These are phyloP conservation scores for Hoplodrina blanda DNA, from an alignment of 2,888 invertebrate species.

Conservation along the genomic window DNA sequence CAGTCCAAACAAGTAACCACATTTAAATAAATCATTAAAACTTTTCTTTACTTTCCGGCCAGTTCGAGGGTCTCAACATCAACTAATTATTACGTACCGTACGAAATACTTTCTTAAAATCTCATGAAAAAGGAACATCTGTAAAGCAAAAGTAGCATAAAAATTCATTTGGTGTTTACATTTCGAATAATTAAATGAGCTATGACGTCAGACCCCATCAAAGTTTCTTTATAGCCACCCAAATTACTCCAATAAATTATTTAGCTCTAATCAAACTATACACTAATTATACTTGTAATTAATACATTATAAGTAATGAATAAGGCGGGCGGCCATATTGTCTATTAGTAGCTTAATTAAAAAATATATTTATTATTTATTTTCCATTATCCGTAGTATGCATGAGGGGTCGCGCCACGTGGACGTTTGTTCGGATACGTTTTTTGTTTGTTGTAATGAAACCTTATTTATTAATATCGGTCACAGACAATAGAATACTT, in stretches of 20 bases:
- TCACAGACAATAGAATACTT: not conserved
- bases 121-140: not conserved
- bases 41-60: not conserved
- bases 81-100: not conserved
- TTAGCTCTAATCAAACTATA: slow-evolving; percentile 72
- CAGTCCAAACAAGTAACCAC: not conserved
- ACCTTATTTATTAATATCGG: slow-evolving; percentile 11
- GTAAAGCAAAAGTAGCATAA: not conserved
- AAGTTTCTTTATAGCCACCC: slow-evolving; percentile 69
- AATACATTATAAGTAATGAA: slow-evolving; percentile 68
- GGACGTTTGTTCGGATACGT: slow-evolving; percentile 15
- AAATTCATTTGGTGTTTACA: slow-evolving; percentile 30
- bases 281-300: slow-evolving; percentile 71
- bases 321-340: slow-evolving; percentile 60
- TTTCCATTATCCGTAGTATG: slow-evolving; percentile 55
- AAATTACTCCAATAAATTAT: slow-evolving; percentile 73
- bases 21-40: not conserved
- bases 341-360: slow-evolving; percentile 66
- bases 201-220: slow-evolving; percentile 61
- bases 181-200: slow-evolving; percentile 51
- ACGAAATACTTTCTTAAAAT: too few species aligned
- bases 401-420: slow-evolving; percentile 34
- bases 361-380: slow-evolving; percentile 66
- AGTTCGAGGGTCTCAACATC: not conserved
- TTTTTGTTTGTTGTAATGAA: slow-evolving; percentile 12